These are phyloP conservation scores for Neoniphon sammara DNA, from an alignment of 2,797 vertebrate genomes.

Conservation along the genomic window DNA sequence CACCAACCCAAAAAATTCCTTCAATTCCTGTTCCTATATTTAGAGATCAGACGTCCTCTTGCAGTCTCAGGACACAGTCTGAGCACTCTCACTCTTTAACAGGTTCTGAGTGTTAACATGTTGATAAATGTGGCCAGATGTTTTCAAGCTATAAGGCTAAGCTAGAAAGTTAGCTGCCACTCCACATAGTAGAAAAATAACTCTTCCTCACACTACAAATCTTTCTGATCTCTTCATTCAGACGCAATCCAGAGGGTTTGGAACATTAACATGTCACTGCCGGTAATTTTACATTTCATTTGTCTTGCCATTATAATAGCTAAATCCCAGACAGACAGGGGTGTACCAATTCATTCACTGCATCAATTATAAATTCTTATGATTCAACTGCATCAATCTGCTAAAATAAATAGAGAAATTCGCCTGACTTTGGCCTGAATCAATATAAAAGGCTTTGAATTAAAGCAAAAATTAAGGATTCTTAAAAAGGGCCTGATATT, in stretches of 20 bases:
- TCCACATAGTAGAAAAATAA: constrained; percentile 40
- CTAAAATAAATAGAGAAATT: no score
- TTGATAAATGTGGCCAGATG: neutral
- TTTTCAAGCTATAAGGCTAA: constrained; percentile 10
- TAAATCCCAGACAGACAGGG: neutral
- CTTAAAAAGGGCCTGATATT: no score
- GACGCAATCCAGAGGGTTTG: constrained; percentile 16
- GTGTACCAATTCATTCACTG: no score
- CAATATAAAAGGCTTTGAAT: no score
- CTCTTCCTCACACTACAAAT: neutral
- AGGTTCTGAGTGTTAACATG: neutral
- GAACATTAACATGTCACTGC: neutral
- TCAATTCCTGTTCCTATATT: neutral
- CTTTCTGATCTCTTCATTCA: constrained; percentile 11
- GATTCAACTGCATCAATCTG: no score
- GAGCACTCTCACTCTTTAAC: neutral
- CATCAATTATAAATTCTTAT: no score
- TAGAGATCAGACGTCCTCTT: neutral
- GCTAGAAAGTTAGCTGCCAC: constrained; percentile 45
- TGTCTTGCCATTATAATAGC: neutral
- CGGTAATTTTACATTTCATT: no score
- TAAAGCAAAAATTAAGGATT: no score
- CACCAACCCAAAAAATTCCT: constrained; percentile 6
- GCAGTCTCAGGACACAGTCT: neutral
- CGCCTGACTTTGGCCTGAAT: no score